Evolutionary conservation across 2,797 vertebrate species (phyloP).

Genomic region (Argya squamiceps): DNA sequence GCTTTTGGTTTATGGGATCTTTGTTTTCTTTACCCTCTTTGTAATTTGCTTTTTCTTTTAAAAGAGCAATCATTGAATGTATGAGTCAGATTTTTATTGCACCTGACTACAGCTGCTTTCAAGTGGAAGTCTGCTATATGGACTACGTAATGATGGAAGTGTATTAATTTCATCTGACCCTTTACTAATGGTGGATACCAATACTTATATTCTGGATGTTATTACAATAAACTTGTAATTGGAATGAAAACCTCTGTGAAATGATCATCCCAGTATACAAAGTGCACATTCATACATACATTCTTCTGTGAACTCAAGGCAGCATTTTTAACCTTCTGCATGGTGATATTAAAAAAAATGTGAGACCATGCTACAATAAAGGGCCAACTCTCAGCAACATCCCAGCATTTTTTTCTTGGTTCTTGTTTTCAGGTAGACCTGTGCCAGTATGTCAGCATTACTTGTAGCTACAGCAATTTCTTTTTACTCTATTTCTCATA

Average conservation of each 20-base stretch:
- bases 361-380: not conserved
- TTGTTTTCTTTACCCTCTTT: not conserved
- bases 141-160: not conserved
- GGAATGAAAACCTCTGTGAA: not conserved
- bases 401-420: not conserved
- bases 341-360: not conserved
- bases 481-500: not conserved
- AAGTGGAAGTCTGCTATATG: not conserved
- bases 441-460: not conserved
- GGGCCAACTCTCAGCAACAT: not conserved
- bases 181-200: not conserved
- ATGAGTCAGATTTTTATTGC: constrained; percentile 15
- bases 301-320: not conserved
- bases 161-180: not conserved
- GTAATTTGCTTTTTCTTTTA: not conserved
- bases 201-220: not conserved
- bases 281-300: not conserved
- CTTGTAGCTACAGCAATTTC: not conserved
- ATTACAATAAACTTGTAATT: not conserved
- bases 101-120: not conserved
- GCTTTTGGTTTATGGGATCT: not conserved
- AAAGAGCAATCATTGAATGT: not conserved
- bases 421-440: not conserved
- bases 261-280: not conserved
- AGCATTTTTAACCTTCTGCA: not conserved